Evolutionary conservation across 2,113 vertebrate genomes (phyloP).

Genomic region (Raja brachyura): DNA sequence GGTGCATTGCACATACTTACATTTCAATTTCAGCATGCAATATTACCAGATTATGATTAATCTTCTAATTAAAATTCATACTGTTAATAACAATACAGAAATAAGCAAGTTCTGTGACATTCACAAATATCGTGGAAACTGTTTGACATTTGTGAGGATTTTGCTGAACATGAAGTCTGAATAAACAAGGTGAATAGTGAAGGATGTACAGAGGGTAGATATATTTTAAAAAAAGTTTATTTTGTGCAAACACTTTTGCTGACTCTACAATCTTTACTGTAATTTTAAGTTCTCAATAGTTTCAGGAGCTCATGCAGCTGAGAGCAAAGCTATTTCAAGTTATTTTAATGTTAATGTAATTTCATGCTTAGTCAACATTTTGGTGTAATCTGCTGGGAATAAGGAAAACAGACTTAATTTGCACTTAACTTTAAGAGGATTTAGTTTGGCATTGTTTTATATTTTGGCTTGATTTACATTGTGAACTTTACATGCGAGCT

Average conservation of each 20-base stretch:
- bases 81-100: background rate
- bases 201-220: background rate
- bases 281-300: background rate
- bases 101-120: background rate
- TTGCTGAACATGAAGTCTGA: background rate
- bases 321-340: background rate
- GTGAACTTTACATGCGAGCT: background rate
- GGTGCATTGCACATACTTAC: background rate
- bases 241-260: background rate
- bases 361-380: conserved; percentile 1
- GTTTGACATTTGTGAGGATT: background rate
- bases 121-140: background rate
- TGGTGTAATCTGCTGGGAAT: background rate
- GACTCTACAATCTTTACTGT: background rate
- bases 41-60: background rate
- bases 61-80: background rate
- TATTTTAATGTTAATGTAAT: conserved; percentile 29
- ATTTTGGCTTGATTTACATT: background rate
- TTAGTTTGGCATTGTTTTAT: background rate
- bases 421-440: background rate
- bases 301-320: background rate
- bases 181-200: no score
- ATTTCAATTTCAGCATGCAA: background rate
- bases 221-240: background rate
- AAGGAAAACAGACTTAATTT: conserved; percentile 10